Conservation (phyloP, 2,113 vertebrate genomes). For the Phasianus colchicus region DNA sequence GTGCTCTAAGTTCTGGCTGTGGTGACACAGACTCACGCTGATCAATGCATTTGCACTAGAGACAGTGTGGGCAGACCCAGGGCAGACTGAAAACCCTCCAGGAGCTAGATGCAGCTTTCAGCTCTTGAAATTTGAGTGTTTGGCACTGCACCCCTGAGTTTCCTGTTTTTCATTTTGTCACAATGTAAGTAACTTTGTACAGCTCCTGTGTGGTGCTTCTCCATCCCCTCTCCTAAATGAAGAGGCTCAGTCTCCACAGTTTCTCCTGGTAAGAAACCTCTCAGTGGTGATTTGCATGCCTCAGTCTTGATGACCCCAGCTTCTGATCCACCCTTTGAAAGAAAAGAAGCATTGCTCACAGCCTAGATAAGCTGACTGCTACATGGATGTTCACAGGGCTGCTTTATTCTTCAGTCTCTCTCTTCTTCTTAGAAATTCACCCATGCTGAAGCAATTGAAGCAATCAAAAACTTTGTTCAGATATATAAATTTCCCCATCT, state of each 20-base stretch:
- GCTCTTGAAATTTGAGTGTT: not conserved
- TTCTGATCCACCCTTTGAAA: not conserved
- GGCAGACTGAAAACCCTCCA: not conserved
- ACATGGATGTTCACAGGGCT: not conserved
- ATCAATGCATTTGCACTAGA: accelerated
- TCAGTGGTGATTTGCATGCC: not conserved
- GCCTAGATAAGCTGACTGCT: not conserved
- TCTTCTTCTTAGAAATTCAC: not conserved
- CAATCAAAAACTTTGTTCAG: not conserved
- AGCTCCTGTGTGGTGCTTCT: not conserved
- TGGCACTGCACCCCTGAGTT: not conserved
- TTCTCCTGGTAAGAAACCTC: not conserved
- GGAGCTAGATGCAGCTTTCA: not conserved
- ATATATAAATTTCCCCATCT: not conserved
- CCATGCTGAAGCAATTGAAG: not conserved
- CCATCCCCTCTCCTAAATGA: not conserved
- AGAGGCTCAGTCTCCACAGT: not conserved
- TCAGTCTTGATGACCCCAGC: accelerated
- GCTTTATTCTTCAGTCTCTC: not conserved
- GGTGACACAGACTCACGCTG: accelerated
- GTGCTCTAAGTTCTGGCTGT: not conserved
- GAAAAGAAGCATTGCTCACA: not conserved
- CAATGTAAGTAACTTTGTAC: not conserved
- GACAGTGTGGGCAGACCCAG: not conserved
- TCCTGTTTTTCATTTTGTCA: not conserved